Evolutionary conservation across 2,888 invertebrate species (phyloP).

Genomic region (Homarus gammarus): DNA sequence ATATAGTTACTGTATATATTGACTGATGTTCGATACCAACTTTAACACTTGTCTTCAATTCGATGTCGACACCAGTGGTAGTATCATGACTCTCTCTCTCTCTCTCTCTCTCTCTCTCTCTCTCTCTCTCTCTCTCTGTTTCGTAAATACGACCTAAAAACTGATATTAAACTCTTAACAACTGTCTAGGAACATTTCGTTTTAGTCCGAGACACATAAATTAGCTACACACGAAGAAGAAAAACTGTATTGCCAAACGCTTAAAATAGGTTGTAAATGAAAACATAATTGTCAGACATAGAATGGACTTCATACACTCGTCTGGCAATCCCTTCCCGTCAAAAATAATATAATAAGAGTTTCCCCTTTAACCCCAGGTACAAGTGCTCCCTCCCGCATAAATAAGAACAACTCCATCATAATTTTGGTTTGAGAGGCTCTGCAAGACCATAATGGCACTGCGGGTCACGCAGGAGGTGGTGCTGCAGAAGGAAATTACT

Average conservation of each 20-base stretch:
- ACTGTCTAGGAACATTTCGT: too few relatives aligned
- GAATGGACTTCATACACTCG: not conserved
- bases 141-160: too few relatives aligned
- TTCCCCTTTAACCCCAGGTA: not conserved
- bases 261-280: too few relatives aligned
- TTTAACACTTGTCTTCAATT: too few relatives aligned
- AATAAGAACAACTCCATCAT: not conserved
- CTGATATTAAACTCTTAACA: too few relatives aligned
- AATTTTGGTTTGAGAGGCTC: not conserved
- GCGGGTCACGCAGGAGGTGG: not conserved
- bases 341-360: not conserved
- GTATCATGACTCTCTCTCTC: not conserved
- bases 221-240: not conserved
- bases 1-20: too few relatives aligned
- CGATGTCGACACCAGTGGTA: too few relatives aligned
- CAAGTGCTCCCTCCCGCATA: not conserved
- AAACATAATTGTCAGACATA: too few relatives aligned
- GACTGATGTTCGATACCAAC: too few relatives aligned
- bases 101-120: conserved; percentile 25
- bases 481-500: not conserved
- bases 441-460: not conserved
- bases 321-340: not conserved
- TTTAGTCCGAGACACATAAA: not conserved
- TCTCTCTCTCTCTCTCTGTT: conserved; percentile 24
- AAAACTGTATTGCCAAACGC: not conserved